These are phyloP conservation scores for Ips nitidus DNA, from an alignment of 1,140 invertebrate species.

Conservation along the genomic window DNA sequence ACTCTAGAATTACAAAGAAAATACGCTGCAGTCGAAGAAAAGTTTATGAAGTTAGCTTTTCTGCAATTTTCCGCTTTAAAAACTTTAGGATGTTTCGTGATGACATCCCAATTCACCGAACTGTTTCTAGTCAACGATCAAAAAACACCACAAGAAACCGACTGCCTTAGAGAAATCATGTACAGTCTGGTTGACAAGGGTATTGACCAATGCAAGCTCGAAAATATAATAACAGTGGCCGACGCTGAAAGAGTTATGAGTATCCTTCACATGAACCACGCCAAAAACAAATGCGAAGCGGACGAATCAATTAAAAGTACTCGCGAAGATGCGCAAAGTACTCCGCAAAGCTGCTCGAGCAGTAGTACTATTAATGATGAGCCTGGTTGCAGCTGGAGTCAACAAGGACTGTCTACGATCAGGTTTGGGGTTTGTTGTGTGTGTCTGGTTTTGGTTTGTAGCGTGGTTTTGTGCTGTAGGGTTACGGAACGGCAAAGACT, in stretches of 20 bases:
- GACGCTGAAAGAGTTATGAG: conserved; percentile 59
- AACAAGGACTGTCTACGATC: conserved; percentile 8
- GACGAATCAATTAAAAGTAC: conserved; percentile 30
- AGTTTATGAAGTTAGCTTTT: conserved; percentile 54
- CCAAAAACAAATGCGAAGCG: conserved; percentile 51
- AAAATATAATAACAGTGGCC: conserved; percentile 52
- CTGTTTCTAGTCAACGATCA: conserved; percentile 55
- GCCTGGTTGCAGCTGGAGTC: conserved; percentile 20
- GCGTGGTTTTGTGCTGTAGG: no score
- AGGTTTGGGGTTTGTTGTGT: not conserved
- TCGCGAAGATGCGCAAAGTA: not conserved
- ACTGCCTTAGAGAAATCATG: conserved; percentile 46
- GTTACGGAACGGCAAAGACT: not conserved
- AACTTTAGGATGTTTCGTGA: conserved; percentile 43
- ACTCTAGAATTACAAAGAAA: conserved; percentile 47
- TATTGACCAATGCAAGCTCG: conserved; percentile 53
- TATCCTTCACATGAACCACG: conserved; percentile 57
- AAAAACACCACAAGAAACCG: conserved; percentile 23
- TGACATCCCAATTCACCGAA: conserved; percentile 54
- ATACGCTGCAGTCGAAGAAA: conserved; percentile 52
- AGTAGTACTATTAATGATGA: conserved; percentile 1
- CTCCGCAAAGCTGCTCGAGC: not conserved
- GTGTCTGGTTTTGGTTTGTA: no score
- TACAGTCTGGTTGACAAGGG: conserved; percentile 54
- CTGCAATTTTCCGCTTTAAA: conserved; percentile 64